A percentile compares a stretch with the other conserved stretches of the same genome.
These are phyloP conservation scores for Anoncus sp. DNA, from an alignment of 2,888 invertebrate genomes.

Conservation along the genomic window DNA sequence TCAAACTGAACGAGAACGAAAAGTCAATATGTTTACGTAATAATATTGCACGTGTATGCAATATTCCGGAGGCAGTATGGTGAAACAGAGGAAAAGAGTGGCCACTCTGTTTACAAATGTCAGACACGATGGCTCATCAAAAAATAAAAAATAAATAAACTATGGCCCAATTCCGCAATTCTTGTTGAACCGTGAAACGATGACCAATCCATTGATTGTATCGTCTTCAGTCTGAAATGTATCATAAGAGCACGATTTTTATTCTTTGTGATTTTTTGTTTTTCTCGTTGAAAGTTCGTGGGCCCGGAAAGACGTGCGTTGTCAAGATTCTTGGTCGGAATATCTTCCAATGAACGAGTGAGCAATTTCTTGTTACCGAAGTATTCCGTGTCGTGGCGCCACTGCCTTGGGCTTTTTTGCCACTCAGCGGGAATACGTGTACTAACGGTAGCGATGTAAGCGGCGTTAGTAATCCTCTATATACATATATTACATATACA, in stretches of 20 bases:
- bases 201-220: slow-evolving; percentile 6
- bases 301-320: background rate
- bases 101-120: slow-evolving; percentile 3
- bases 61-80: background rate
- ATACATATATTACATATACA: slow-evolving; percentile 9
- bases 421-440: slow-evolving; percentile 32
- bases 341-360: slow-evolving; percentile 13
- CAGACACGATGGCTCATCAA: slow-evolving; percentile 22
- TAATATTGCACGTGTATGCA: background rate
- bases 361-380: slow-evolving; percentile 11
- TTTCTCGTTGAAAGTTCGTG: background rate
- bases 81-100: background rate
- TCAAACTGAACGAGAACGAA: background rate
- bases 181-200: background rate
- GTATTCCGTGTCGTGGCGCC: slow-evolving; percentile 34
- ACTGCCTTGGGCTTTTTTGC: slow-evolving; percentile 41
- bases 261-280: background rate
- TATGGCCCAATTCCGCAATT: slow-evolving; percentile 11
- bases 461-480: slow-evolving; percentile 12
- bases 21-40: background rate
- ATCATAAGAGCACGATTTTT: background rate
- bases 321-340: background rate
- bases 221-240: background rate
- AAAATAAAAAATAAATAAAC: slow-evolving; percentile 4
- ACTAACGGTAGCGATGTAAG: slow-evolving; percentile 37